Percentiles rank a stretch among this genome's conserved stretches.
phyloP scores from a whole-genome alignment of 2,888 invertebrate genomes.

The Atrina japonica region DNA sequence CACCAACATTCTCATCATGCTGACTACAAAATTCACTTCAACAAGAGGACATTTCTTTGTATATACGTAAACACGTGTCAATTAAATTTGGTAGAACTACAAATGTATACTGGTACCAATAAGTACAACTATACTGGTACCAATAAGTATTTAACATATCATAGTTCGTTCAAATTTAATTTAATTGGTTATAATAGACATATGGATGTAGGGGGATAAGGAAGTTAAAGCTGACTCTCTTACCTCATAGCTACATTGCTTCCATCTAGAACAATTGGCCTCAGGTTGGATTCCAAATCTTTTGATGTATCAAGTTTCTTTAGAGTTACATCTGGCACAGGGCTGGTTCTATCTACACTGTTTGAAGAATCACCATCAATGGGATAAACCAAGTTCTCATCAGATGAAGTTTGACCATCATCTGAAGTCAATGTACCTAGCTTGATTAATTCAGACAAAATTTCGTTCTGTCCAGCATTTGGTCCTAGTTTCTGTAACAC shows the following conservation, averaged over 20 bases:
- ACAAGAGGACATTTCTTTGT: too few relatives aligned
- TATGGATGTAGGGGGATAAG: too few relatives aligned
- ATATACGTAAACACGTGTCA: too few relatives aligned
- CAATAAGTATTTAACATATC: too few relatives aligned
- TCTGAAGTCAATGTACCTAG: conserved; percentile 82
- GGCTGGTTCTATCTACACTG: conserved; percentile 5
- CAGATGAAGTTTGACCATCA: neutral
- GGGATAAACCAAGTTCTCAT: neutral
- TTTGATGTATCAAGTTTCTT: conserved; percentile 8
- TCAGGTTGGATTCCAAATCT: conserved; percentile 60
- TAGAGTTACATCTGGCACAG: neutral
- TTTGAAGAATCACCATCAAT: neutral
- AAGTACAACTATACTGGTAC: too few relatives aligned
- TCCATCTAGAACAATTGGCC: conserved; percentile 90
- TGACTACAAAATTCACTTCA: too few relatives aligned
- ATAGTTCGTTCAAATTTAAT: too few relatives aligned
- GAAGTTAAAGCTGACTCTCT: too few relatives aligned
- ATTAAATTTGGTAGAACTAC: too few relatives aligned
- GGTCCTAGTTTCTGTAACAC: conserved; percentile 92
- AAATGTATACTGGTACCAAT: too few relatives aligned
- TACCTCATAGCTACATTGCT: conserved; percentile 92
- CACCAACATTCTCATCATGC: too few relatives aligned
- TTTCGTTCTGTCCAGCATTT: conserved; percentile 91
- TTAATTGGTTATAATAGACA: too few relatives aligned
- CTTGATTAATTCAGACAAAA: conserved; percentile 93